Evolutionary conservation across 2,888 invertebrate species (phyloP).

Genomic region (Scotopteryx bipunctaria): DNA sequence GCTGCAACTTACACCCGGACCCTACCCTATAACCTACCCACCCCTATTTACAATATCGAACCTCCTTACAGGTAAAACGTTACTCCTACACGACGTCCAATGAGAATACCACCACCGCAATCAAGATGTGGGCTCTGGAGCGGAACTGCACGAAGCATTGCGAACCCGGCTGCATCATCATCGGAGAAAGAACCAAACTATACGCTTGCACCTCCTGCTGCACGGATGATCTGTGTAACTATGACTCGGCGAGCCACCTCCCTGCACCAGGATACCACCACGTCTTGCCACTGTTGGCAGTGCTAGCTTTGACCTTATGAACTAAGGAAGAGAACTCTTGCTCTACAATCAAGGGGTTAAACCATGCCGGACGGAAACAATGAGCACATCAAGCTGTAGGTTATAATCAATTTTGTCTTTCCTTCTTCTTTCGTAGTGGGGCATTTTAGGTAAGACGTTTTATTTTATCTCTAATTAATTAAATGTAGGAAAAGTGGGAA

Average conservation of each 20-base stretch:
- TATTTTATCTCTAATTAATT: too few species aligned
- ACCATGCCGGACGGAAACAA: too few species aligned
- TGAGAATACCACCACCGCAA: slow-evolving; percentile 88
- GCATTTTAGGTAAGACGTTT: too few species aligned
- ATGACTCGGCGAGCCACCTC: slow-evolving; percentile 81
- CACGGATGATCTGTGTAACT: slow-evolving; percentile 90
- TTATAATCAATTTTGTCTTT: not conserved
- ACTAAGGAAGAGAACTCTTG: not conserved
- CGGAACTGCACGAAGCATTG: slow-evolving; percentile 92
- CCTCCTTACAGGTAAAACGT: slow-evolving; percentile 86
- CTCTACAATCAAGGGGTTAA: too few species aligned
- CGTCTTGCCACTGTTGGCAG: slow-evolving; percentile 11
- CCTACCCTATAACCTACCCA: too few species aligned
- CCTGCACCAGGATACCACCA: slow-evolving; percentile 1
- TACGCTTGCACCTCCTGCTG: slow-evolving; percentile 95
- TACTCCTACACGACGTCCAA: slow-evolving; percentile 93
- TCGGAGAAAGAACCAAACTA: slow-evolving; percentile 94
- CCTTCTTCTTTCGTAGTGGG: not conserved
- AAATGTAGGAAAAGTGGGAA: too few species aligned
- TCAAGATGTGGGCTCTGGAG: slow-evolving; percentile 92
- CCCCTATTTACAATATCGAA: not conserved
- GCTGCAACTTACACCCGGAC: too few species aligned
- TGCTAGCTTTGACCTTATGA: slow-evolving; percentile 24
- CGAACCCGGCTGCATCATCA: slow-evolving; percentile 94
- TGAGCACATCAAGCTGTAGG: not conserved